A percentile compares a stretch with the other conserved stretches of the same genome.
These are phyloP conservation scores for Brachionus asplanchnoidis DNA, from an alignment of 1,140 invertebrate genomes.

Conservation along the genomic window DNA sequence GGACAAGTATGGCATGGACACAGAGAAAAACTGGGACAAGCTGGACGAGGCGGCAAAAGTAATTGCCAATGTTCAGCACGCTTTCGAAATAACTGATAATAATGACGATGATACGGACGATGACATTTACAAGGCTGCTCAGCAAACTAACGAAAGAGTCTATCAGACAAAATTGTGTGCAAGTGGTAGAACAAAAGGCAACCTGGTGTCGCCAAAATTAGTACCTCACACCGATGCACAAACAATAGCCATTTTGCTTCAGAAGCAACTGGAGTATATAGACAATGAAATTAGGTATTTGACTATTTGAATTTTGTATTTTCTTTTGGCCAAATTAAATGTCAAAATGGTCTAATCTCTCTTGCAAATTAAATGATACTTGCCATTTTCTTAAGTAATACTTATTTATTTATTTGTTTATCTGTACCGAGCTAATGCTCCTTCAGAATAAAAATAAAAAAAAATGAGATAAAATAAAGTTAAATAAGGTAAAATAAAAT, in stretches of 20 bases:
- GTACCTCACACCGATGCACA: conserved; percentile 71
- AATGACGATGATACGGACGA: neutral
- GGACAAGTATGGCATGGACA: conserved; percentile 53
- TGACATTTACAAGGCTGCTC: neutral
- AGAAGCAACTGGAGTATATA: conserved; percentile 97
- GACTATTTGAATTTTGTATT: neutral
- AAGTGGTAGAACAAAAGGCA: neutral
- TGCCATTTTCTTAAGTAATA: too few relatives aligned
- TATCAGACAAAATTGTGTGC: neutral
- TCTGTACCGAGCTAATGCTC: too few relatives aligned
- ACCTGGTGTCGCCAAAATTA: neutral
- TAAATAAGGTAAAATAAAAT: too few relatives aligned
- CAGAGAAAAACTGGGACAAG: conserved; percentile 82
- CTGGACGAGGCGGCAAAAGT: conserved; percentile 81
- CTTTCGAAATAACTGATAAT: conserved; percentile 21
- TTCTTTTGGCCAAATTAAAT: neutral
- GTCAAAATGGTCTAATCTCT: too few relatives aligned
- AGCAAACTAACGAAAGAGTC: neutral
- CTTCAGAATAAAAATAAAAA: too few relatives aligned
- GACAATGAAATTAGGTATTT: conserved; percentile 83
- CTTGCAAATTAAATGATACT: too few relatives aligned
- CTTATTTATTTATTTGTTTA: too few relatives aligned
- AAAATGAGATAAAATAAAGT: too few relatives aligned
- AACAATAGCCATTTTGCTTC: conserved; percentile 92
- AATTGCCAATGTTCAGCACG: conserved; percentile 81